Percentiles rank a stretch among this genome's conserved stretches.
Evolutionary conservation across 1,140 invertebrate species (phyloP).

Genomic region (Leucophenga varia): DNA sequence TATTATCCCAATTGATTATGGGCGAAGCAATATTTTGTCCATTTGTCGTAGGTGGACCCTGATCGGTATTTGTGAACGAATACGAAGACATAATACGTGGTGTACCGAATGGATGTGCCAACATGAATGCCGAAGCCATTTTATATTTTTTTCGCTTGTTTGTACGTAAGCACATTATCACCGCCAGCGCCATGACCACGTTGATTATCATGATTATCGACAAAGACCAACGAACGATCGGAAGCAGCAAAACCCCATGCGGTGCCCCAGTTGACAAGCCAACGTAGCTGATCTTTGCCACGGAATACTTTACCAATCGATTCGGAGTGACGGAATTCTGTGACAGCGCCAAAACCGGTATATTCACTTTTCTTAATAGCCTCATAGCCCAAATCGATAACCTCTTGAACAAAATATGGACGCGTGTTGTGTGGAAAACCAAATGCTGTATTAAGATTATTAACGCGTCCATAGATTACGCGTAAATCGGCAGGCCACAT

Average conservation of each 20-base stretch:
- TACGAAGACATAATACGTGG: slow-evolving; percentile 77
- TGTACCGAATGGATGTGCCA: slow-evolving; percentile 75
- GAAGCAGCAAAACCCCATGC: slow-evolving; percentile 58
- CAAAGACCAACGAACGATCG: slow-evolving; percentile 59
- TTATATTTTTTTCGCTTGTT: slow-evolving; percentile 66
- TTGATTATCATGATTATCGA: slow-evolving; percentile 73
- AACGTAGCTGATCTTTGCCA: slow-evolving; percentile 59
- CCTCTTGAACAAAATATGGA: slow-evolving; percentile 79
- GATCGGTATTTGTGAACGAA: slow-evolving; percentile 58
- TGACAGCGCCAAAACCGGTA: slow-evolving; percentile 66
- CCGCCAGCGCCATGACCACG: slow-evolving; percentile 59
- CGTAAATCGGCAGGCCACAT: slow-evolving; percentile 72
- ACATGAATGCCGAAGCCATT: slow-evolving; percentile 77
- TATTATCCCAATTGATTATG: slow-evolving; percentile 58
- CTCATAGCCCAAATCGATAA: slow-evolving; percentile 70
- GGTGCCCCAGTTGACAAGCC: slow-evolving; percentile 61
- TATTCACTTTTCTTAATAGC: slow-evolving; percentile 62
- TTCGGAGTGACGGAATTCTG: slow-evolving; percentile 71
- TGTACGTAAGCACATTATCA: slow-evolving; percentile 64
- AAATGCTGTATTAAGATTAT: slow-evolving; percentile 63
- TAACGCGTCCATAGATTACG: slow-evolving; percentile 50
- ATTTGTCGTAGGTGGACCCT: slow-evolving; percentile 58
- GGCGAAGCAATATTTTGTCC: slow-evolving; percentile 58
- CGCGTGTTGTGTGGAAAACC: slow-evolving; percentile 62
- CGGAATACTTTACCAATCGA: slow-evolving; percentile 64